These are phyloP conservation scores for Scolanthus callimorphus DNA, from an alignment of 92 coral and sea anemone genomes.

Conservation along the genomic window DNA sequence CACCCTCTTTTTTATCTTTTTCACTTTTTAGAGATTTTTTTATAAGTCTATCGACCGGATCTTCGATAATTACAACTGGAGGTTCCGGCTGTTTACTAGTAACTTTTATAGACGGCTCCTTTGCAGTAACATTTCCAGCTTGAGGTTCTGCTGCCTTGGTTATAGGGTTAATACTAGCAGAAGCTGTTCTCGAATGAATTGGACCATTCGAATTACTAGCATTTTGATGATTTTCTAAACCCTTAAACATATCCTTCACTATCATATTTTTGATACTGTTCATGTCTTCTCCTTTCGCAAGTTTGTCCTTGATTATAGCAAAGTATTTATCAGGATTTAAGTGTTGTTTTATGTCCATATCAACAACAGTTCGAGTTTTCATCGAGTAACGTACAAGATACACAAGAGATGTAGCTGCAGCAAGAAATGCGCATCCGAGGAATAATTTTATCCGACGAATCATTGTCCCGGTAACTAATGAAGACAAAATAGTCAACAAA, in stretches of 20 bases:
- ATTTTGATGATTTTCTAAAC: no score
- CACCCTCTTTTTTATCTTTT: slow-evolving; percentile 2
- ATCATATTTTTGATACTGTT: neutral
- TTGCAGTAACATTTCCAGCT: neutral
- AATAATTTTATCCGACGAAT: slow-evolving; percentile 15
- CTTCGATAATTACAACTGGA: slow-evolving; percentile 3
- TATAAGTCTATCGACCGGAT: slow-evolving; percentile 22
- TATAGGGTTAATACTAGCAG: neutral
- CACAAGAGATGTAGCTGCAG: slow-evolving; percentile 4
- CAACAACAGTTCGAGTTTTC: neutral
- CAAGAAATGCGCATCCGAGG: neutral
- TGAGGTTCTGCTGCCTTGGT: neutral
- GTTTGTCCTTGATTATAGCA: neutral
- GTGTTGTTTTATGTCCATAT: neutral
- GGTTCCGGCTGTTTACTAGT: neutral
- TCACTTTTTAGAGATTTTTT: slow-evolving; percentile 17
- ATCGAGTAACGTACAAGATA: slow-evolving; percentile 3
- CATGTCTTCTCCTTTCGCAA: slow-evolving; percentile 1
- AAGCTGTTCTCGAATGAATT: neutral
- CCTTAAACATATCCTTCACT: neutral
- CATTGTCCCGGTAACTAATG: neutral
- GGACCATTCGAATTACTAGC: neutral
- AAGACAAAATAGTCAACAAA: no score
- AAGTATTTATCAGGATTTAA: neutral
- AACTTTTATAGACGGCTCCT: neutral